A percentile compares a stretch with the other conserved stretches of the same genome.
Evolutionary conservation across 2,113 vertebrate species (phyloP).

Genomic region (Brienomyrus longianalis): DNA sequence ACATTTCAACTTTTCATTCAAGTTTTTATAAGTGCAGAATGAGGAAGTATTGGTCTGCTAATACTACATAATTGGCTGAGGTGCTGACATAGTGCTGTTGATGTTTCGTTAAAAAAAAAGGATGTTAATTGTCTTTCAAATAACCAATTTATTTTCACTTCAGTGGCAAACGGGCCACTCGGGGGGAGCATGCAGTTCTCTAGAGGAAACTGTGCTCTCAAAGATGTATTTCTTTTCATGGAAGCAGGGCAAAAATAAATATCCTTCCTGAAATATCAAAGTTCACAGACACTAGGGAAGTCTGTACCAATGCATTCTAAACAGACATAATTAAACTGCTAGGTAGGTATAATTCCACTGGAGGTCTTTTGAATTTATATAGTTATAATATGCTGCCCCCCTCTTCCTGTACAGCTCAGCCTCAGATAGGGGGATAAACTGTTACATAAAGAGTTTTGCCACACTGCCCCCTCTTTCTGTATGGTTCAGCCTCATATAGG

Average conservation of each 20-base stretch:
- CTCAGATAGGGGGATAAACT: background rate
- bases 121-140: conserved; percentile 20
- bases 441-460: background rate
- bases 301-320: background rate
- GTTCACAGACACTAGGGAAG: background rate
- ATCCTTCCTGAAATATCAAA: background rate
- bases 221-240: background rate
- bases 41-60: conserved; percentile 17
- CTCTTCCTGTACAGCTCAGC: background rate
- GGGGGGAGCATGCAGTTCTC: background rate
- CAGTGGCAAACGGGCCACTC: background rate
- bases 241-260: background rate
- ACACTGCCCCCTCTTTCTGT: background rate
- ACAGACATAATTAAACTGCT: background rate
- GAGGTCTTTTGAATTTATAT: background rate
- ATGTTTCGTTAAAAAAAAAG: conserved; percentile 4
- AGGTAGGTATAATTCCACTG: background rate
- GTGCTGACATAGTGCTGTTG: background rate
- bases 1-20: background rate
- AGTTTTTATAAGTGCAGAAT: background rate
- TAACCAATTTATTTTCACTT: conserved; percentile 6
- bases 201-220: background rate
- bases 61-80: conserved; percentile 10
- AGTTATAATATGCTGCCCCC: background rate
- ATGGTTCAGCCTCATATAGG: too few species aligned